Conservation (phyloP, 1,140 invertebrate genomes). For the Oncopeltus fasciatus region DNA sequence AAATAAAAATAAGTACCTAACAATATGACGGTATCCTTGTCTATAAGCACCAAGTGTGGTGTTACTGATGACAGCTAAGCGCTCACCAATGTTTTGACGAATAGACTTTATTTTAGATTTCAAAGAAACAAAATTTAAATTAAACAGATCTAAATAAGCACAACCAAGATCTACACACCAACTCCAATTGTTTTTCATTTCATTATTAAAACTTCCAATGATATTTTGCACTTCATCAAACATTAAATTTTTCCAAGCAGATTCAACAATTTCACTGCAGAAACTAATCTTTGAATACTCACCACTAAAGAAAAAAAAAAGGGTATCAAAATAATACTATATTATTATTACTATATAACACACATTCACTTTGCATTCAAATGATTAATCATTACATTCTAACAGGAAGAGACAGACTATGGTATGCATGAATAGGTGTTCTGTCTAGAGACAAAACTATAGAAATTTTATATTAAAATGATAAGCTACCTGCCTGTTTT, state of each 20-base stretch:
- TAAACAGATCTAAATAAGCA: slow-evolving; percentile 39
- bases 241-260: slow-evolving; percentile 71
- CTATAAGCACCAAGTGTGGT: slow-evolving; percentile 54
- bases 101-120: slow-evolving; percentile 32
- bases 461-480: no score
- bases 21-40: slow-evolving; percentile 63
- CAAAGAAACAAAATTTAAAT: slow-evolving; percentile 30
- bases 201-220: slow-evolving; percentile 35
- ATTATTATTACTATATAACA: no score
- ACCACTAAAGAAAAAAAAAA: slow-evolving; percentile 24
- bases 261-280: slow-evolving; percentile 59
- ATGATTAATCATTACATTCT: no score
- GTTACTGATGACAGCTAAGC: slow-evolving; percentile 37
- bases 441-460: no score
- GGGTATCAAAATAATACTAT: neutral
- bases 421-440: no score
- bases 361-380: no score
- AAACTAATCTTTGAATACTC: slow-evolving; percentile 32
- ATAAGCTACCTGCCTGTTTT: no score
- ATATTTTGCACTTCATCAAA: slow-evolving; percentile 61
- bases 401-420: no score
- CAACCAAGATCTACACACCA: slow-evolving; percentile 49
- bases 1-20: slow-evolving; percentile 38
- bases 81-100: slow-evolving; percentile 43
- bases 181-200: slow-evolving; percentile 28